Conservation (phyloP, 2,888 invertebrate genomes). For the Sarcophaga subvicina region DNA sequence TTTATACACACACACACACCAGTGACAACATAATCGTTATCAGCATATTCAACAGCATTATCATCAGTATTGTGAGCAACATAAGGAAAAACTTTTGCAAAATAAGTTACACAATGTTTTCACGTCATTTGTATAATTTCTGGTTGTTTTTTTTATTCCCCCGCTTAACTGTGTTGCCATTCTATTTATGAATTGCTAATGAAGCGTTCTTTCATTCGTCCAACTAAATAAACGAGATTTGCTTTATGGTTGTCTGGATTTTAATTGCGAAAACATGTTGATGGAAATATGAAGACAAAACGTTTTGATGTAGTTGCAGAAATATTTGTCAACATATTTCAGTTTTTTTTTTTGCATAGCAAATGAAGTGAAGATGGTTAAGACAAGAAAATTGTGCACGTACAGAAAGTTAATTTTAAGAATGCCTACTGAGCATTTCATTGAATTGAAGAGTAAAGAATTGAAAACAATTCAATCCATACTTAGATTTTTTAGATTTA, state of each 20-base stretch:
- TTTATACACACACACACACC: neutral
- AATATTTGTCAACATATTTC: too few species aligned
- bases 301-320: neutral
- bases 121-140: constrained; percentile 14
- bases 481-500: too few species aligned
- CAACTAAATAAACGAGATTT: neutral
- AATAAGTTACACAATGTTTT: constrained; percentile 31
- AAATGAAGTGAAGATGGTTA: too few species aligned
- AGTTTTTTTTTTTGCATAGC: neutral
- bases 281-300: neutral
- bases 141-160: neutral
- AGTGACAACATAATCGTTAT: constrained; percentile 17
- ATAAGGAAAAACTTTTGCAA: constrained; percentile 21
- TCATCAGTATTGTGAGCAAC: neutral
- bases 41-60: constrained; percentile 8
- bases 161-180: neutral
- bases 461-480: too few species aligned
- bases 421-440: too few species aligned
- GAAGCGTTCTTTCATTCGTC: constrained; percentile 37
- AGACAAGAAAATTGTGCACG: too few species aligned
- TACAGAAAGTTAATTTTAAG: too few species aligned
- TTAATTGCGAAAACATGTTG: neutral
- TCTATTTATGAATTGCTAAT: constrained; percentile 54
- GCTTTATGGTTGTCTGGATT: constrained; percentile 1
- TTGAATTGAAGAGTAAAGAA: too few species aligned